Evolutionary conservation across 2,113 vertebrate genomes (phyloP), one percentile per base, ranked within the genome.

Genomic region (Todiramphus chloris): DNA sequence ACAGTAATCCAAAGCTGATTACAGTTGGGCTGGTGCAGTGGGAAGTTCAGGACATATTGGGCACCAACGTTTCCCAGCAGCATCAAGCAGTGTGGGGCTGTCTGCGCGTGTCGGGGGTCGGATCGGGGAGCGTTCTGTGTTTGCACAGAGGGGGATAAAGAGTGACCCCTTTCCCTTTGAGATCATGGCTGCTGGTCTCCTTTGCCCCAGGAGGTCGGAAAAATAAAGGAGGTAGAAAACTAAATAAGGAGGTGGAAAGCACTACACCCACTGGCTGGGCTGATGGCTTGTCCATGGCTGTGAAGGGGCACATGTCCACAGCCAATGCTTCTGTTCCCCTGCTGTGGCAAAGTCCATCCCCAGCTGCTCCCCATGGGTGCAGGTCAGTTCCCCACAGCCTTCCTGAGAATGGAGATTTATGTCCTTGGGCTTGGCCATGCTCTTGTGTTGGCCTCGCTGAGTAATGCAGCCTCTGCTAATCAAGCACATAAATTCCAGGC

Each of bases 1-100:
- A 3, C 25, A 41, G 77, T 93, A 95, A 94, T 93, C 94, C 92
- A 90, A 94, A 96, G 90, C 79, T 92, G 94, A 96, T 93, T 92
- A 84, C 44, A 75, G 85, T 76, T 37, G 90, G 75, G 79, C 59
- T 85, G 78, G 43, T 63, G 79, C 72, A 44, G 51, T 1, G 5
- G 64, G 83, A 92, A 94, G 90, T 89, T 50, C 0, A 0, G 83
- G 80, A 87, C 66, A 58, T 83, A 88, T 82, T 63, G 94, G 73
- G 25, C 43, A 68, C 77, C 0, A 30, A 35, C 51, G 23, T 59
- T 60, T 87, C 14, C 46, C 56, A 30, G 80, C 4, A 59, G 72
- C 41, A 53, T 8, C 39, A 7, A 8, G 5, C 30, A 41, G 72
- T 0, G 1, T 3, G 21, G n/a, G 12, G 46, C 72, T 1, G 3